phyloP scores from a whole-genome alignment of 2,797 vertebrate genomes.

The Capromys pilorides region DNA sequence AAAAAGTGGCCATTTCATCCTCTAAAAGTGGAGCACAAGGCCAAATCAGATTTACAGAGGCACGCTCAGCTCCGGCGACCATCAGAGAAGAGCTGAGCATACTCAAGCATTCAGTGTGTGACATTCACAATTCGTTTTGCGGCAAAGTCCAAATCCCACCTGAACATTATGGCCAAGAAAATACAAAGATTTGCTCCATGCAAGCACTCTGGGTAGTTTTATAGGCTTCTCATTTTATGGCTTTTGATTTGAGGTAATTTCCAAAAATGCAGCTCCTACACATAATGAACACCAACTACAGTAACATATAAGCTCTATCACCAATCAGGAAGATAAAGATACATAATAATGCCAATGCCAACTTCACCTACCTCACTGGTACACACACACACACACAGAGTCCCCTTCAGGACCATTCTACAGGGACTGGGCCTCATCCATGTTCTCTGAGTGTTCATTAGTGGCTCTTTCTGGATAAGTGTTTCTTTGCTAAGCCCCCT shows the following conservation, averaged over 20 bases:
- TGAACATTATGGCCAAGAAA: not conserved
- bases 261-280: not conserved
- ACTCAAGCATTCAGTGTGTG: not conserved
- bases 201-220: not conserved
- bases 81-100: not conserved
- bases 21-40: not conserved
- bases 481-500: not conserved
- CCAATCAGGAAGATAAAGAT: constrained; percentile 9
- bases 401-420: not conserved
- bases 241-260: constrained; percentile 11
- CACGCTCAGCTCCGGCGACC: not conserved
- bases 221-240: not conserved
- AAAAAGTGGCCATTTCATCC: not conserved
- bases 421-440: not conserved
- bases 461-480: not conserved
- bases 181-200: not conserved
- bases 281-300: not conserved
- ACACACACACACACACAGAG: not conserved
- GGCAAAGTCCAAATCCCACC: not conserved
- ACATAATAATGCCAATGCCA: not conserved
- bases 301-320: not conserved
- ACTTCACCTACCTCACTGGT: not conserved
- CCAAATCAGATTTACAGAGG: not conserved
- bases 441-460: not conserved
- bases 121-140: not conserved